These are phyloP conservation scores for Tokudaia tokunoshimensis DNA, from an alignment of 2,797 vertebrate species.

Conservation along the genomic window DNA sequence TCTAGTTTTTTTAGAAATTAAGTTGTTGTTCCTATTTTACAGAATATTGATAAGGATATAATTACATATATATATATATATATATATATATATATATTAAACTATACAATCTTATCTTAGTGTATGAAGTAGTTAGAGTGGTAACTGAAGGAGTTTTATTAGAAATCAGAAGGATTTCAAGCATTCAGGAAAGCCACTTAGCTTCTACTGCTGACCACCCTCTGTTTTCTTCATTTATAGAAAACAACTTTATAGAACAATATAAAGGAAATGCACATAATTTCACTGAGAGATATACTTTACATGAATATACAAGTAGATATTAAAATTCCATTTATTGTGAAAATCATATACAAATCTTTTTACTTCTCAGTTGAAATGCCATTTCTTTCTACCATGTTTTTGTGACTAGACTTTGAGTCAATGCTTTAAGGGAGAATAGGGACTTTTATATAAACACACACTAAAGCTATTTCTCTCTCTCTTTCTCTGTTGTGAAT, in stretches of 20 bases:
- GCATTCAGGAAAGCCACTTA: not conserved
- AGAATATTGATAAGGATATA: not conserved
- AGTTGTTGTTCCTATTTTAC: not conserved
- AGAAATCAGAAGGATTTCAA: conserved; percentile 22
- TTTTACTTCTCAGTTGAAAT: not conserved
- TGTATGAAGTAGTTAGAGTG: not conserved
- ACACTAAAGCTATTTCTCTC: conserved; percentile 42
- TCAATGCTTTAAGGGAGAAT: conserved; percentile 25
- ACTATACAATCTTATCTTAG: not conserved
- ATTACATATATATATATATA: too few relatives aligned
- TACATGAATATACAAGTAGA: not conserved
- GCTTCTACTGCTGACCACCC: not conserved
- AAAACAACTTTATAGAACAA: not conserved
- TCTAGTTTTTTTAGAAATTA: not conserved
- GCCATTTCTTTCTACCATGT: not conserved
- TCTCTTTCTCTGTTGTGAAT: too few relatives aligned
- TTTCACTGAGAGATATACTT: not conserved
- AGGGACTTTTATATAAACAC: conserved; percentile 45
- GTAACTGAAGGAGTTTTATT: not conserved
- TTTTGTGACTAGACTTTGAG: not conserved
- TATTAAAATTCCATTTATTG: not conserved
- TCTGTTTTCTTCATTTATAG: not conserved
- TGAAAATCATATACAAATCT: not conserved
- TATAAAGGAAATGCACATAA: not conserved
- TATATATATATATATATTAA: not conserved